These are phyloP conservation scores for Drosophila auraria DNA, from an alignment of 1,140 invertebrate species.

Conservation along the genomic window DNA sequence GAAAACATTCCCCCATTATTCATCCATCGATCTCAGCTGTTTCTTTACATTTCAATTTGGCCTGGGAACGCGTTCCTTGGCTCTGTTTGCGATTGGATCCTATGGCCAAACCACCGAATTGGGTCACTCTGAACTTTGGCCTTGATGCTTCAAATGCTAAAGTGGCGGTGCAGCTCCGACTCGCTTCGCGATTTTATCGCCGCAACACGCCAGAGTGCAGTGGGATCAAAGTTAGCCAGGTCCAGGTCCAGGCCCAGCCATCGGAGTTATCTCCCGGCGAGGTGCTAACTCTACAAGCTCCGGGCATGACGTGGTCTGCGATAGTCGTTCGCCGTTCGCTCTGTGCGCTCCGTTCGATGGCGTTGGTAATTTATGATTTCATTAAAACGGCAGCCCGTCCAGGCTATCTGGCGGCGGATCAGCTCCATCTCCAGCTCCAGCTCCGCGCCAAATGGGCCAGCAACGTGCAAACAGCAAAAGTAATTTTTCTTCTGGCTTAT, in stretches of 20 bases:
- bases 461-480: constrained; percentile 82
- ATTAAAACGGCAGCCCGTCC: constrained; percentile 81
- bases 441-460: constrained; percentile 51
- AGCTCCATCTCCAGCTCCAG: constrained; percentile 1
- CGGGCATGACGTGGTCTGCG: constrained; percentile 58
- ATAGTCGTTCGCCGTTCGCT: constrained; percentile 53
- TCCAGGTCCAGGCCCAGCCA: constrained; percentile 25
- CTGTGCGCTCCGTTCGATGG: constrained; percentile 48
- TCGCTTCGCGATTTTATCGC: constrained; percentile 62
- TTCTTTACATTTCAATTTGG: constrained; percentile 65
- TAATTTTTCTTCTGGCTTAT: constrained; percentile 77
- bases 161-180: constrained; percentile 32
- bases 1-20: constrained; percentile 30
- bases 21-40: constrained; percentile 10
- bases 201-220: constrained; percentile 76
- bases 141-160: constrained; percentile 60
- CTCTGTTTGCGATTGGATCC: constrained; percentile 7
- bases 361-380: constrained; percentile 83
- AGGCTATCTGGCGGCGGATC: constrained; percentile 78
- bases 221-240: constrained; percentile 75
- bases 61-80: constrained; percentile 58
- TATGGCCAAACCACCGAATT: constrained; percentile 64
- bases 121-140: constrained; percentile 80
- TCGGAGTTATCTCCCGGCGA: constrained; percentile 51
- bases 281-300: constrained; percentile 79